phyloP scores from a whole-genome alignment of 2,888 invertebrate species.

The Odontothrips loti region DNA sequence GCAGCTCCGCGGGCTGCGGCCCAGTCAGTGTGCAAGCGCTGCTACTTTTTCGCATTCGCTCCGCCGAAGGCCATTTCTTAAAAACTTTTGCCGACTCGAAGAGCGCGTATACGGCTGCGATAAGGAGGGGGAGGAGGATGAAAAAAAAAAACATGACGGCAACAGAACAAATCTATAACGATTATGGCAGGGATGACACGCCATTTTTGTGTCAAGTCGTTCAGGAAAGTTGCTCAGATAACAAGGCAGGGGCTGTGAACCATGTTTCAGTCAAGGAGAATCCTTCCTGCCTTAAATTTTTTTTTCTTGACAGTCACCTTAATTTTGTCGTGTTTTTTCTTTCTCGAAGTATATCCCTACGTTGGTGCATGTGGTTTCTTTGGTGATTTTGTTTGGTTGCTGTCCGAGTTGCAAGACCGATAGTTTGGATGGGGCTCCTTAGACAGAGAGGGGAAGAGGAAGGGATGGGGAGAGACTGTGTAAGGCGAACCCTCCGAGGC shows the following conservation, averaged over 20 bases:
- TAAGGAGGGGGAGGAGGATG: background rate
- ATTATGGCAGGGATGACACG: background rate
- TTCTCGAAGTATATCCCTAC: too few relatives aligned
- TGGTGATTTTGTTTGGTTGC: too few relatives aligned
- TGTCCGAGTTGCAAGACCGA: too few relatives aligned
- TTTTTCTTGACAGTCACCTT: background rate
- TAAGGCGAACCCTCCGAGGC: background rate
- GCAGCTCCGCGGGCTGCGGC: background rate
- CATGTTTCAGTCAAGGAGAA: background rate
- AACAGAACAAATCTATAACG: conserved; percentile 16
- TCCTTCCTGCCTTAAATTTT: background rate
- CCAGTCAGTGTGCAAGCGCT: background rate
- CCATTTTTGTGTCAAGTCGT: background rate
- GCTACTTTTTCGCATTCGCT: background rate
- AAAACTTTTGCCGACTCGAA: background rate
- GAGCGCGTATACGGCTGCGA: too few relatives aligned
- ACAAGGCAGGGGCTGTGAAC: too few relatives aligned
- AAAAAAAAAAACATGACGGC: background rate
- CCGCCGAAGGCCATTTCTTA: background rate
- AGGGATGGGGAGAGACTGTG: background rate
- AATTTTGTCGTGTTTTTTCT: background rate
- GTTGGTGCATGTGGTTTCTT: too few relatives aligned
- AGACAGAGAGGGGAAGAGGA: too few relatives aligned
- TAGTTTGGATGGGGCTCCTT: too few relatives aligned
- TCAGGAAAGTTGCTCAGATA: background rate